Evolutionary conservation across 2,888 invertebrate genomes (phyloP).

Genomic region (Tetrapedia diversipes): DNA sequence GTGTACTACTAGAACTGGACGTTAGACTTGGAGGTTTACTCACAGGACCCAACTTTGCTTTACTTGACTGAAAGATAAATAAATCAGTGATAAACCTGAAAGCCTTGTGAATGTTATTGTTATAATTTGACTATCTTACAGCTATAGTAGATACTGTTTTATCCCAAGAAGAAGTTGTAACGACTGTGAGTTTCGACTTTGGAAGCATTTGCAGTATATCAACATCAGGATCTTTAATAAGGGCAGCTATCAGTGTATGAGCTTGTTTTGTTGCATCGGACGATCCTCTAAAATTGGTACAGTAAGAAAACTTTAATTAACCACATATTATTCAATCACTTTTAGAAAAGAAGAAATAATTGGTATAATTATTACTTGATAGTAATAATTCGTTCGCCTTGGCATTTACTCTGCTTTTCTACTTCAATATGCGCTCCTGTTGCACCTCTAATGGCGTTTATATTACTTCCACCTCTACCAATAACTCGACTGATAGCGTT

Average conservation of each 20-base stretch:
- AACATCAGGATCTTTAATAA: conserved; percentile 97
- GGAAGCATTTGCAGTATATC: conserved; percentile 93
- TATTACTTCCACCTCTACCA: conserved; percentile 98
- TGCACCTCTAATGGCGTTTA: conserved; percentile 98
- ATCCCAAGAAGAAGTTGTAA: conserved; percentile 85
- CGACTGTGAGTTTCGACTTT: conserved; percentile 85
- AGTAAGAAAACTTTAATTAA: not conserved
- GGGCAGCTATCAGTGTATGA: conserved; percentile 93
- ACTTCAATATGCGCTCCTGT: conserved; percentile 99
- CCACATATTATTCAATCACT: not conserved
- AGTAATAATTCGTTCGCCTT: conserved; percentile 96
- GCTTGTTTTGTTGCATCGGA: conserved; percentile 97
- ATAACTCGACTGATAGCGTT: conserved; percentile 98
- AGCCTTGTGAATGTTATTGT: not conserved
- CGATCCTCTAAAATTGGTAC: conserved; percentile 87
- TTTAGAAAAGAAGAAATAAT: not conserved
- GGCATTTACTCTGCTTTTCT: conserved; percentile 97
- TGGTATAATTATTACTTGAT: conserved; percentile 90
- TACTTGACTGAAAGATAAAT: conserved; percentile 74
- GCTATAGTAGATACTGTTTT: conserved; percentile 83
- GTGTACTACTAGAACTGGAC: conserved; percentile 72
- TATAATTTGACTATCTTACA: conserved; percentile 76
- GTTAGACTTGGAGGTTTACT: conserved; percentile 76
- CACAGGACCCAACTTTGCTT: conserved; percentile 77
- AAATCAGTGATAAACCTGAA: not conserved